A percentile compares a stretch with the other conserved stretches of the same genome.
These are phyloP conservation scores for Rostratula benghalensis DNA, from an alignment of 2,113 vertebrate genomes.

Conservation along the genomic window DNA sequence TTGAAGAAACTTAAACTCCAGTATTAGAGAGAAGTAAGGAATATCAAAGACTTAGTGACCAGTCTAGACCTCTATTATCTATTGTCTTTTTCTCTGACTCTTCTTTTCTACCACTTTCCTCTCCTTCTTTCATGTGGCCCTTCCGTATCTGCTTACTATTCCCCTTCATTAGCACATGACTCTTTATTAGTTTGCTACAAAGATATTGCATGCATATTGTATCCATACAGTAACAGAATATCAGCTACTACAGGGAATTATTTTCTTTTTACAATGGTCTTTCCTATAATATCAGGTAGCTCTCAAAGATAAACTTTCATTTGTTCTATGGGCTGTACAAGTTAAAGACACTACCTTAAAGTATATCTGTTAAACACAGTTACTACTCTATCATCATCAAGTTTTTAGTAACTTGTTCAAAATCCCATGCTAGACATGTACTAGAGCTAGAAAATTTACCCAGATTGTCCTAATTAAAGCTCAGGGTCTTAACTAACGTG, in stretches of 20 bases:
- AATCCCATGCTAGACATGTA: background rate
- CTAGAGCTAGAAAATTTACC: background rate
- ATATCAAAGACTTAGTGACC: background rate
- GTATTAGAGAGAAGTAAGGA: background rate
- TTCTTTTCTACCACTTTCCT: background rate
- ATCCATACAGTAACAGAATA: background rate
- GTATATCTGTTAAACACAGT: background rate
- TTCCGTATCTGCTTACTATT: background rate
- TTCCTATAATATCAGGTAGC: background rate
- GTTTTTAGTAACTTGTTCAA: background rate
- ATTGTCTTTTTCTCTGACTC: background rate
- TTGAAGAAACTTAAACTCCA: background rate
- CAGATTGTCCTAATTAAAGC: background rate
- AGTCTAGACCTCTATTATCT: background rate
- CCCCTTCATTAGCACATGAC: background rate
- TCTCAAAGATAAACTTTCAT: background rate
- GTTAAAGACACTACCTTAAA: background rate
- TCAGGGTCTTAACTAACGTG: background rate
- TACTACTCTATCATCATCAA: background rate
- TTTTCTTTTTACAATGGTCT: background rate
- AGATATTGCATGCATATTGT: background rate
- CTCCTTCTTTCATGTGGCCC: background rate
- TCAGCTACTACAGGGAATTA: background rate
- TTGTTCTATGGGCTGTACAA: background rate
- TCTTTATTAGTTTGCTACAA: background rate